A percentile compares a stretch with the other conserved stretches of the same genome.
Conservation (phyloP, 2,888 invertebrate species). For the Trimorus sp. region DNA sequence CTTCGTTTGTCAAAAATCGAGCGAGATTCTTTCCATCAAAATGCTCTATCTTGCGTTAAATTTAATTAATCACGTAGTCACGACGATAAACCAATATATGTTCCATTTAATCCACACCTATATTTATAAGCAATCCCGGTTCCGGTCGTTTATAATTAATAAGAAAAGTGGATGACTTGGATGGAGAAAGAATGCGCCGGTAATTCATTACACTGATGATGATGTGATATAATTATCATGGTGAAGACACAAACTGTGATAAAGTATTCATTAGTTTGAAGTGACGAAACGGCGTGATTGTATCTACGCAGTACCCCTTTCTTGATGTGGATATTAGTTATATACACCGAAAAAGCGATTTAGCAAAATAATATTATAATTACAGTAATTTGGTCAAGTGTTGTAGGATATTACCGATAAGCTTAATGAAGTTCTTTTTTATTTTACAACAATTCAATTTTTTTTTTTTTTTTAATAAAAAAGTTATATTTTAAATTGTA, state of each 20-base stretch:
- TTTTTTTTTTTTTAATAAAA: too few relatives aligned
- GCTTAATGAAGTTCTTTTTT: slow-evolving; percentile 6
- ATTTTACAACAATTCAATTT: too few relatives aligned
- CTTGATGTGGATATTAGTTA: slow-evolving; percentile 29
- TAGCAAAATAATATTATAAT: too few relatives aligned
- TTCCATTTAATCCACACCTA: slow-evolving; percentile 6
- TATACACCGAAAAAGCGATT: neutral
- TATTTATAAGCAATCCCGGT: slow-evolving; percentile 7
- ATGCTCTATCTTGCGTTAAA: slow-evolving; percentile 36
- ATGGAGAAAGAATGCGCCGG: slow-evolving; percentile 8
- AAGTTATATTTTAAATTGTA: too few relatives aligned
- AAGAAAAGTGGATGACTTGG: slow-evolving; percentile 16
- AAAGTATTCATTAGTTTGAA: slow-evolving; percentile 32
- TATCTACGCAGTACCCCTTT: slow-evolving; percentile 28
- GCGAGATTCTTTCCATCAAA: slow-evolving; percentile 37
- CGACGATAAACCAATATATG: neutral
- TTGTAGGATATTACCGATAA: neutral
- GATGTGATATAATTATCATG: slow-evolving; percentile 27
- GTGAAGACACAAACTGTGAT: slow-evolving; percentile 28
- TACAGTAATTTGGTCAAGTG: neutral
- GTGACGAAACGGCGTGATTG: slow-evolving; percentile 17
- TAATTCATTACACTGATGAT: slow-evolving; percentile 35
- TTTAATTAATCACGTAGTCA: slow-evolving; percentile 23
- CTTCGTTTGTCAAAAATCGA: slow-evolving; percentile 42
- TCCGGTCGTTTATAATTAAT: slow-evolving; percentile 6